Base-by-base conservation (phyloP, 2,113 vertebrate species). In the Campylomormyrus numenius region DNA sequence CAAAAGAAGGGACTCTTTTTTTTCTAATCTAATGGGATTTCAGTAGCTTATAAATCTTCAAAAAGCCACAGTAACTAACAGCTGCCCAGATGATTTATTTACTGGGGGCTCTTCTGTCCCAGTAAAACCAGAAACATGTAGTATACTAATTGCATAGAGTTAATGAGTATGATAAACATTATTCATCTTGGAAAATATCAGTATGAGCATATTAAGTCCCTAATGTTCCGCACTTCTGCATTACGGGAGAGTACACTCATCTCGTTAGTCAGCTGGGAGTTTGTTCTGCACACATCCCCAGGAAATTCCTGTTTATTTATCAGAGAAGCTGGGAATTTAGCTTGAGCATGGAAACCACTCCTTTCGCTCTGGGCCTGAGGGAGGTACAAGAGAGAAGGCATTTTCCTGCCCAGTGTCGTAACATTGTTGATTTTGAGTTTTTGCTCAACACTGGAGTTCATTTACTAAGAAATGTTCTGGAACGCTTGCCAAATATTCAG, bases 301-400 rank as follows among this genome's bases (percentile, higher is more conserved):
- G 85, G 85, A 87, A 87, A 87, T 52, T 87, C 49, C 85, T 85
- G 83, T 85, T 85, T 85, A 48, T 45, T 85, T 46, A 85, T 21
- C 45, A 45, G 85, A 53, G 7, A 56, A 56, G 85, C 27, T 15
- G 46, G 45, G 83, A 87, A 87, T 87, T 87, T 52, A 35, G 42
- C 85, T 39, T 50, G 27, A 53, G 24, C 13, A 27, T 27, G 85
- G 85, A 87, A 87, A 39, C 15, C 50, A 31, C 50, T 87, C 50
- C 84, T 86, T 27, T 39, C 3, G 6, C 49, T 56, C 13, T 19
- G 27, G 50, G 9, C 27, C 27, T 50, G 31, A 53, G 27, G 50
- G 3, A 19, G 21, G 27, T 56, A 86, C 11, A 35, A 42, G 42
- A 48, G 39, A 3, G 11, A 19, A 85, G 8, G 5, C 46, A 17